Evolutionary conservation across 2,113 vertebrate genomes (phyloP), one percentile per base, ranked within the genome.

Genomic region (Aptenodytes forsteri): DNA sequence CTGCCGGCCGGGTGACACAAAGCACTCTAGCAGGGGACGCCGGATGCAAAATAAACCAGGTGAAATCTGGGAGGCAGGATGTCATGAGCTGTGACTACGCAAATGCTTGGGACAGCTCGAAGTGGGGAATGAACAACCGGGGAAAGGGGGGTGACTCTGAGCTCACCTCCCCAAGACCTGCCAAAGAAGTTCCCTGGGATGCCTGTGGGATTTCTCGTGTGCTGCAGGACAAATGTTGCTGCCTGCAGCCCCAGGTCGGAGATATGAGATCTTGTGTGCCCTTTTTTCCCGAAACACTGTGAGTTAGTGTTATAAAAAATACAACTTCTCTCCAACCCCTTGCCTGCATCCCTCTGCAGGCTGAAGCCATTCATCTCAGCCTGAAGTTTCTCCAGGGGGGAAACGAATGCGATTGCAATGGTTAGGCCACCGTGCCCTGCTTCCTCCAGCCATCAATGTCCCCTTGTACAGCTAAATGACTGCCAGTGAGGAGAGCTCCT

Each of bases 281-380:
- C 32, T 77, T 72, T 85, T 50, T 62, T 34, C 64, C 64, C 38
- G 30, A 66, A 91, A 54, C 1, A 1, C 46, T 62, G 55, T 0
- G 2, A 55, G 20, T 77, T 42, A 67, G 14, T 5, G 27, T 61
- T 20, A 70, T 16, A 52, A 80, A 65, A 78, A 10, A 38, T 15
- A 22, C 8, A 32, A 11, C 13, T 46, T 72, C 42, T 56, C 54
- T 72, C 42, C 36, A 40, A 3, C 5, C 18, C 19, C 13, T 62
- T 72, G 42, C 42, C 58, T 78, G 18, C 2, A 0, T 84, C 54
- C 56, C 40, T 77, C 67, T n/a, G 4, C 0, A 0, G 77, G 38
- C 66, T 80, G 62, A 84, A 71, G 18, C 36, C 42, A 5, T 81
- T 84, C 27, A 26, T 40, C n/a, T 81, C 40, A 46, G 56, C 50